Base-by-base conservation (phyloP, 2,113 vertebrate genomes). In the Gymnobelideus leadbeateri region DNA sequence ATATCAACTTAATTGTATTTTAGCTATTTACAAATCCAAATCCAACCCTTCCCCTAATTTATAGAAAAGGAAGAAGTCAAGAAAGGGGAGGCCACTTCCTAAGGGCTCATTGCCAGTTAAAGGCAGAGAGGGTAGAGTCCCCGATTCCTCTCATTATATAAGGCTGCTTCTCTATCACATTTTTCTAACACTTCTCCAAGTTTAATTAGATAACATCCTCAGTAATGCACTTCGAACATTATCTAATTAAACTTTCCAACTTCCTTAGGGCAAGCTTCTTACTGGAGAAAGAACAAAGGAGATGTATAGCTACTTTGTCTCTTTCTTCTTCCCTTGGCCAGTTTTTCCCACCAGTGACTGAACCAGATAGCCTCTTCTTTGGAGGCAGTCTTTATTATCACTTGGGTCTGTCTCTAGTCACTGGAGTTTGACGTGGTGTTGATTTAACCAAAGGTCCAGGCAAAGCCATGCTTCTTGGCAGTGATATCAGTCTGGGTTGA, bases 41-140 rank as follows among this genome's bases (percentile, higher is more conserved):
- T 84, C n/a, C n/a, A 84, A 43, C 90, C 91, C 53, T 68, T 95
- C 25, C 47, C 52, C 8, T 90, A 21, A 46, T 96, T 94, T 95
- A 51, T 46, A 93, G 31, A 50, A 37, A 24, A 95, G 89, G 93
- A 95, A 16, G 84, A 96, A 61, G 12, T 28, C 14, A 51, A 43
- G 52, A 54, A 28, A 91, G 47, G 54, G 53, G 95, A 94, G 93
- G 50, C 77, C 12, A n/a, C 24, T 92, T 50, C 93, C 51, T 91
- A 57, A 96, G 37, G 77, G 57, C 52, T 90, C 52, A 37, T n/a
- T 12, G 28, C 50, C 89, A 47, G 54, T 51, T 51, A 43, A 25
- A 93, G 43, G 43, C 37, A 95, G 89, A 95, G 21, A n/a, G 55
- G 93, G 96, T 90, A 89, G 46, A 95, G 51, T n/a, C 37, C 16